These are phyloP conservation scores for Spatula versicolor DNA, from an alignment of 2,797 vertebrate genomes.

Conservation along the genomic window DNA sequence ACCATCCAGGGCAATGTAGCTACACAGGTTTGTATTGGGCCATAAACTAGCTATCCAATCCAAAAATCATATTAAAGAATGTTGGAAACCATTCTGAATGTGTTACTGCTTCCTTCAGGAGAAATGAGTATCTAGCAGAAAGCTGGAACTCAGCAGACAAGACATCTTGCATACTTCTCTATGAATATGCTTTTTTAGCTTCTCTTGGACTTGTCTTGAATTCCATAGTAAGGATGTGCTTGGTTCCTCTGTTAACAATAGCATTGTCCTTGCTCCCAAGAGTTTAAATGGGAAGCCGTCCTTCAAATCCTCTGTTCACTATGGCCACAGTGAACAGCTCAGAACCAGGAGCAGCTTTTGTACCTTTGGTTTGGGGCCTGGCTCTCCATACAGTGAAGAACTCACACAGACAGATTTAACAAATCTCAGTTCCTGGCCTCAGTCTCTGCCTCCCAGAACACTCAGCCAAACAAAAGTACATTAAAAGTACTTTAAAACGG, in stretches of 20 bases:
- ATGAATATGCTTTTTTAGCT: not conserved
- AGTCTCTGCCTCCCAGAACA: not conserved
- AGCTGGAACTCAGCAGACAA: not conserved
- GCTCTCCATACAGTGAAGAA: not conserved
- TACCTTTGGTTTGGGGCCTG: not conserved
- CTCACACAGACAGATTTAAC: not conserved
- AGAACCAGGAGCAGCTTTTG: not conserved
- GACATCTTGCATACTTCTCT: not conserved
- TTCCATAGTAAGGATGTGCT: not conserved
- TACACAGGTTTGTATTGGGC: not conserved
- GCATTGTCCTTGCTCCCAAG: not conserved
- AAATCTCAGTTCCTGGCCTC: not conserved
- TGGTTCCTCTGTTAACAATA: not conserved
- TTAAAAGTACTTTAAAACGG: not conserved
- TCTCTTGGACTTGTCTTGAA: not conserved
- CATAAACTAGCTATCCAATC: not conserved
- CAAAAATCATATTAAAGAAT: not conserved
- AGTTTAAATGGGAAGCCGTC: not conserved
- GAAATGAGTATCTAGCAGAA: not conserved
- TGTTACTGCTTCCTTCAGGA: not conserved
- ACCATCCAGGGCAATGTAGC: not conserved
- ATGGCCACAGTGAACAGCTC: not conserved
- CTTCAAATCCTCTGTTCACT: fast-evolving
- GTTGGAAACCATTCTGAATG: not conserved
- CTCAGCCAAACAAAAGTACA: not conserved